These are phyloP conservation scores for Dryococelus australis DNA, from an alignment of 2,888 invertebrate species.

Conservation along the genomic window DNA sequence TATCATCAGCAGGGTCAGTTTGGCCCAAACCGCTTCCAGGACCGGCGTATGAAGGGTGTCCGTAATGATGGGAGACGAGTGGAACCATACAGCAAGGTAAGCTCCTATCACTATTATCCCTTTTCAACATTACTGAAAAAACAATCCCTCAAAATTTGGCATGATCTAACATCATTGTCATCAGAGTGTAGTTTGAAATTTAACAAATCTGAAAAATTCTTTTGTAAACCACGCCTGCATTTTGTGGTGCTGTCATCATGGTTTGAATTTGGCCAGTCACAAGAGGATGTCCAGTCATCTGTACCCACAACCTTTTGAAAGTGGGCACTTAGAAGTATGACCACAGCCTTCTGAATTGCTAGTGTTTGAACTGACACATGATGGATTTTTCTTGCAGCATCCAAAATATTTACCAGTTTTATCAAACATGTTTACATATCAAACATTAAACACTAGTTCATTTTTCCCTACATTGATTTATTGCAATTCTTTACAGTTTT, in stretches of 20 bases:
- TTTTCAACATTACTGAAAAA: not conserved
- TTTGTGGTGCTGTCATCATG: not conserved
- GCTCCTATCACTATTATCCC: not conserved
- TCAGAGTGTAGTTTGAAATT: not conserved
- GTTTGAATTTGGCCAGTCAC: not conserved
- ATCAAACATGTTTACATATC: not conserved
- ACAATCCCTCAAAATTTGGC: not conserved
- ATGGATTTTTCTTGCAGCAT: not conserved
- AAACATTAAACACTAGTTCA: too few species aligned
- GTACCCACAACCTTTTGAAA: not conserved
- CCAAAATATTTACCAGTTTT: not conserved
- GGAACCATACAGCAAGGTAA: conserved; percentile 40
- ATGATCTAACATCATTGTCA: not conserved
- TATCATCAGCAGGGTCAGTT: conserved; percentile 35
- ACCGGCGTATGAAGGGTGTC: conserved; percentile 33
- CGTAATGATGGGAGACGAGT: conserved; percentile 33
- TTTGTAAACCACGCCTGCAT: not conserved
- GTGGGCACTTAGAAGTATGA: not conserved
- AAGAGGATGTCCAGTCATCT: not conserved
- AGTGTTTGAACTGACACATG: not conserved
- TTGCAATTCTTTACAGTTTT: not conserved
- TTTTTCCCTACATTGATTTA: not conserved
- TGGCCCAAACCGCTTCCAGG: conserved; percentile 30
- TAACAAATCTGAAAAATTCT: not conserved
- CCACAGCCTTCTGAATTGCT: not conserved